phyloP scores from a whole-genome alignment of 2,888 invertebrate species.

The Agrotis clavis region DNA sequence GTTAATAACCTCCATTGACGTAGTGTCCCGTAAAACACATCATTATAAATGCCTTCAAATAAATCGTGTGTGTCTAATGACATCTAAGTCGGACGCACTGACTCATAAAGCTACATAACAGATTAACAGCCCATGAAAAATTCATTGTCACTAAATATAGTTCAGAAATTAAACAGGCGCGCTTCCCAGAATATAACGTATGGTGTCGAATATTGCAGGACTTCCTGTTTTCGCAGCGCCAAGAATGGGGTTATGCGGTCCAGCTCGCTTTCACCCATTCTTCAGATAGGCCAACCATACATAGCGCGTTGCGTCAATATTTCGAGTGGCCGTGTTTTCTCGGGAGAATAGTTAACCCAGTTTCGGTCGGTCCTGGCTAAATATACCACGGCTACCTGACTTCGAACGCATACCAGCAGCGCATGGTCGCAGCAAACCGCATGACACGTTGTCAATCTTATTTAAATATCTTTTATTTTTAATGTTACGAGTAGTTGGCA shows the following conservation, averaged over 20 bases:
- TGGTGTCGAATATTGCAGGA: constrained; percentile 64
- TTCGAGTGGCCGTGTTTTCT: constrained; percentile 83
- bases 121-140: constrained; percentile 39
- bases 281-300: constrained; percentile 75
- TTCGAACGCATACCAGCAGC: constrained; percentile 72
- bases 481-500: constrained; percentile 42
- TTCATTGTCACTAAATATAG: constrained; percentile 43
- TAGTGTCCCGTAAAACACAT: constrained; percentile 22
- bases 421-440: constrained; percentile 57
- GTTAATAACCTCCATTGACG: constrained; percentile 26
- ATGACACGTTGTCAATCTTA: constrained; percentile 73
- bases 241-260: constrained; percentile 80
- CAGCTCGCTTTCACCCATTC: constrained; percentile 79
- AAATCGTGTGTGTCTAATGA: constrained; percentile 43
- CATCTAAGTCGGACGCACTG: constrained; percentile 28
- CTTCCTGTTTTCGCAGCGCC: constrained; percentile 81
- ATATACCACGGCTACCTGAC: constrained; percentile 84
- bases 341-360: constrained; percentile 89
- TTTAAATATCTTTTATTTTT: constrained; percentile 57
- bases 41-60: constrained; percentile 22
- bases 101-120: constrained; percentile 37
- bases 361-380: constrained; percentile 79
- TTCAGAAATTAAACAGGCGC: constrained; percentile 32
- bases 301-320: constrained; percentile 83
- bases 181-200: constrained; percentile 49